A percentile compares a stretch with the other conserved stretches of the same genome.
phyloP scores from a whole-genome alignment of 2,888 invertebrate species.

The Volucella inanis region DNA sequence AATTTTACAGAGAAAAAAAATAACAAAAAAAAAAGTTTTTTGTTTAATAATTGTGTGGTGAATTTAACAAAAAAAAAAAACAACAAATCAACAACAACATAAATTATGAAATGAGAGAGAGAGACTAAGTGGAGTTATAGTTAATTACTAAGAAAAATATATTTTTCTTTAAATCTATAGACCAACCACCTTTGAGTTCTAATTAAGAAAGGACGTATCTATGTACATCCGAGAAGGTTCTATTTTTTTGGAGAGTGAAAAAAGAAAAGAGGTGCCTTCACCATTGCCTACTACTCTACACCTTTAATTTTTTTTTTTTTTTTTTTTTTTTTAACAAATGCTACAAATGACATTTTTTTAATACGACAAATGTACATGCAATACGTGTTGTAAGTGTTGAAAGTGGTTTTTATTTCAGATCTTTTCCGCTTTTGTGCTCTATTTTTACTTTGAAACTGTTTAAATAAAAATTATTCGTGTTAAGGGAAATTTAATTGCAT shows the following conservation, averaged over 20 bases:
- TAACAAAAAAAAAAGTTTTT: slow-evolving; percentile 72
- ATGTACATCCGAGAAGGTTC: not conserved
- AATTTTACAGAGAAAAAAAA: slow-evolving; percentile 68
- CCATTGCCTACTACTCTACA: slow-evolving; percentile 30
- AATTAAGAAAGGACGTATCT: slow-evolving; percentile 28
- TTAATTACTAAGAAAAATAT: slow-evolving; percentile 45
- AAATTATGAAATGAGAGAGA: slow-evolving; percentile 68
- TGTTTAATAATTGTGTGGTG: slow-evolving; percentile 76
- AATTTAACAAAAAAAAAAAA: slow-evolving; percentile 47
- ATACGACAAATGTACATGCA: slow-evolving; percentile 58
- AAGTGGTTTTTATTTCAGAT: slow-evolving; percentile 40
- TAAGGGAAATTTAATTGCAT: slow-evolving; percentile 67
- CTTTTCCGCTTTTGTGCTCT: slow-evolving; percentile 25
- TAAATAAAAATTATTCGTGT: slow-evolving; percentile 31
- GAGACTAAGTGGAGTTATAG: slow-evolving; percentile 44
- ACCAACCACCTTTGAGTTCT: slow-evolving; percentile 65
- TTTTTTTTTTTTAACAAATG: not conserved
- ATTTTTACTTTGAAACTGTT: slow-evolving; percentile 33
- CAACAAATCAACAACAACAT: slow-evolving; percentile 10
- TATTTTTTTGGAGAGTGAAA: not conserved
- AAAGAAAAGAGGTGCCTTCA: slow-evolving; percentile 22
- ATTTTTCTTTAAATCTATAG: slow-evolving; percentile 24
- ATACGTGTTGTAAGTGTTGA: slow-evolving; percentile 42
- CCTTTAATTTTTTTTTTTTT: slow-evolving; percentile 9
- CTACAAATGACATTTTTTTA: slow-evolving; percentile 32